Evolutionary conservation across 1,140 invertebrate species (phyloP), one percentile per base, ranked within the genome.

Genomic region (Diachasma alloeum): DNA sequence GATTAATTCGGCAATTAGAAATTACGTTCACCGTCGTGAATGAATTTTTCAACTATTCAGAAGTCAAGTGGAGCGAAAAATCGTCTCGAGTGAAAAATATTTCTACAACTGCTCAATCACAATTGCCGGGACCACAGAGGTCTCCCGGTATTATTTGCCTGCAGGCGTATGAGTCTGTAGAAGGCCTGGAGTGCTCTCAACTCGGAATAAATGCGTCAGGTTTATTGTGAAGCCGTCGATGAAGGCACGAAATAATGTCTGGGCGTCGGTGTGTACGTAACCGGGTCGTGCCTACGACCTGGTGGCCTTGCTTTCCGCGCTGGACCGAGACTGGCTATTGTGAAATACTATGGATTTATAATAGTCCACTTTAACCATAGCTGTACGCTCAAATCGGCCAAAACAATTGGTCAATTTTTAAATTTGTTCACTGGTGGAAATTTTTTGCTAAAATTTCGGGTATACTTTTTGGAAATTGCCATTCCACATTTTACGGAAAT

Each of bases 271-370:
- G 71, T 36, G 56, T 63, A 79, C 75, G 72, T 71, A 80, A 82
- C 76, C 79, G 79, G 78, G 76, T 79, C 76, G 81, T 81, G 80
- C 71, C 82, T 81, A 83, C 82, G 82, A 85, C 81, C 82, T 74
- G 84, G 63, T 82, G 82, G 80, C 83, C 84, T 85, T 85, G 83
- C 80, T 82, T 74, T 82, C 72, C 72, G 78, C 84, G 72, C 76
- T 84, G 82, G 81, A 84, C 83, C 80, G 82, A 80, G 78, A 83
- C 83, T 31, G 79, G 53, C 22, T 11, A 63, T 63, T 63, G 59
- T 63, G 59, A 63, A 63, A 63, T 63, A 53, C 48, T 17, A 53
- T 17, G 48, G 9, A 8, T 17, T 53, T 53, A 53, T 53, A 53
- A 53, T 53, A 19, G 10, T 0, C n/a, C 48, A 5, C n/a, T 53